Percentiles rank a stretch among this genome's conserved stretches.
Conservation (phyloP, 2,797 vertebrate species). For the Eulemur albifrons region DNA sequence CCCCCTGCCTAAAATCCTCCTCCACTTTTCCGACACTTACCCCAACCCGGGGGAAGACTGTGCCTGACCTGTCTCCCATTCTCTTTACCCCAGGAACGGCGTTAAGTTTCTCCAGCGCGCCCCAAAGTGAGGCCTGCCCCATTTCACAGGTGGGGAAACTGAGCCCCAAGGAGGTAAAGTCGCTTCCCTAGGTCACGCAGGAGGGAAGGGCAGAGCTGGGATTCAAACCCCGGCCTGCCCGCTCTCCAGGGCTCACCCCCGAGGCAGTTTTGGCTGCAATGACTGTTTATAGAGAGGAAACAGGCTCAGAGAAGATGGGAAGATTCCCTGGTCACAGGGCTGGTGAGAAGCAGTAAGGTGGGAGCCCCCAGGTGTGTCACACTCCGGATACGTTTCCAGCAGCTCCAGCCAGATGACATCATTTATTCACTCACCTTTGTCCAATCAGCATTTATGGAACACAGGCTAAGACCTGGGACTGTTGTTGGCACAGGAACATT, state of each 20-base stretch:
- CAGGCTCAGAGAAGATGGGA: background rate
- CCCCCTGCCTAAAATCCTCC: background rate
- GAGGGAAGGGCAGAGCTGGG: background rate
- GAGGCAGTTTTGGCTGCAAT: background rate
- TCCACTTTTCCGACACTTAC: background rate
- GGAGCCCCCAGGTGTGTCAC: background rate
- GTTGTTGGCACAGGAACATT: background rate
- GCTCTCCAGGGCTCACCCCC: background rate
- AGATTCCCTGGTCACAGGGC: background rate
- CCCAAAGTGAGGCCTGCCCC: background rate
- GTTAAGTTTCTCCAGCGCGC: background rate
- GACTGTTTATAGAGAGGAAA: background rate
- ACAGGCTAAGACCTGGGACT: too few relatives aligned
- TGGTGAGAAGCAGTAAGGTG: background rate
- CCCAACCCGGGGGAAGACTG: background rate
- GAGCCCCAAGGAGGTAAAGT: slow-evolving; percentile 15
- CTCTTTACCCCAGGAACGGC: background rate
- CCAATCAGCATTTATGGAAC: background rate
- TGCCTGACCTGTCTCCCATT: background rate
- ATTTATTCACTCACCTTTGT: background rate
- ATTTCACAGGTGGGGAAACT: slow-evolving; percentile 61
- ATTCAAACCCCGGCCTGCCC: background rate
- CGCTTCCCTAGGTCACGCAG: background rate
- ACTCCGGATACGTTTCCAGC: background rate
- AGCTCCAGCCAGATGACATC: background rate